A percentile compares a stretch with the other conserved stretches of the same genome.
Evolutionary conservation across 2,888 invertebrate species (phyloP).

Genomic region (Euplagia quadripunctaria): DNA sequence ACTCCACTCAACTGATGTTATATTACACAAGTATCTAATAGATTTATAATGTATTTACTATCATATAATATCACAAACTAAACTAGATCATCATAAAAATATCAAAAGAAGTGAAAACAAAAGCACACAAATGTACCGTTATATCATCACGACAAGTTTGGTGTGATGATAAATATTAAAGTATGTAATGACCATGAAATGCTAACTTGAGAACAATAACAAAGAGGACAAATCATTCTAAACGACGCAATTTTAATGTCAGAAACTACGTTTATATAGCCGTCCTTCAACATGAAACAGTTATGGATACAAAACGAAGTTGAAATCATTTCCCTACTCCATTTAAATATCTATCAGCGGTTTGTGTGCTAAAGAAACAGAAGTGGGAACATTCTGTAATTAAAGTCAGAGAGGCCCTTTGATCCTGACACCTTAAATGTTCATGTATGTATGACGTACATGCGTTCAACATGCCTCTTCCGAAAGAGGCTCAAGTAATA

Average conservation of each 20-base stretch:
- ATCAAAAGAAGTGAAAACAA: not conserved
- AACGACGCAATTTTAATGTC: constrained; percentile 46
- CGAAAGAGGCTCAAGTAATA: constrained; percentile 34
- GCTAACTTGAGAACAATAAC: constrained; percentile 42
- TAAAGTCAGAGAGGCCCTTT: constrained; percentile 71
- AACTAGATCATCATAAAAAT: not conserved
- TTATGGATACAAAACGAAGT: constrained; percentile 31
- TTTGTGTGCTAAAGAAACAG: constrained; percentile 41
- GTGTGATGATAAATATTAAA: constrained; percentile 40
- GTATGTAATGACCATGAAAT: constrained; percentile 41
- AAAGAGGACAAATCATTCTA: constrained; percentile 46
- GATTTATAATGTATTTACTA: too few relatives aligned
- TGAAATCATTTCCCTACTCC: constrained; percentile 20
- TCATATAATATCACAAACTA: not conserved
- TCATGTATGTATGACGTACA: constrained; percentile 68
- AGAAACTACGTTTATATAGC: constrained; percentile 40
- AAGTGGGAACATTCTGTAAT: constrained; percentile 63
- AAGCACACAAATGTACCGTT: not conserved
- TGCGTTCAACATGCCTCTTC: constrained; percentile 63
- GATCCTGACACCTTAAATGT: constrained; percentile 74
- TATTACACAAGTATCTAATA: too few relatives aligned
- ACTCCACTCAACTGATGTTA: not conserved
- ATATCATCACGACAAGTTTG: constrained; percentile 8
- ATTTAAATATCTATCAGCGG: constrained; percentile 53
- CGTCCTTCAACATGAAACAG: constrained; percentile 47